These are phyloP conservation scores for Gobiocypris rarus DNA, from an alignment of 2,113 vertebrate genomes.

Conservation along the genomic window DNA sequence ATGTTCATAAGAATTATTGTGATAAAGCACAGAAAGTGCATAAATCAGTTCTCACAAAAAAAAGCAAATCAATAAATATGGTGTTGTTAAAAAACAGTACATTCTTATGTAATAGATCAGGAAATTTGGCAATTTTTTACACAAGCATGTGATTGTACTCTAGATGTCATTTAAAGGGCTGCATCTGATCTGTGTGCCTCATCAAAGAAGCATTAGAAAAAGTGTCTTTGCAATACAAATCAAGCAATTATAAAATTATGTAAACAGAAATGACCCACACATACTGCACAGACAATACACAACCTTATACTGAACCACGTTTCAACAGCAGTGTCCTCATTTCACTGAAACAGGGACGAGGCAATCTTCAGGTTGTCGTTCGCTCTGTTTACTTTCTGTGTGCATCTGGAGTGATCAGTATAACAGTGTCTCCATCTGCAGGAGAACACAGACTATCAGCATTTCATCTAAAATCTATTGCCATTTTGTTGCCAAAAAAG, in stretches of 20 bases:
- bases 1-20: neutral
- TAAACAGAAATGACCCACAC: constrained; percentile 35
- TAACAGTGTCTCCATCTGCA: constrained; percentile 62
- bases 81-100: neutral
- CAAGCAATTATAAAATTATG: neutral
- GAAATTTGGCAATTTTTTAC: neutral
- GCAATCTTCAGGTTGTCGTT: neutral
- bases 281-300: constrained; percentile 12
- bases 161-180: neutral
- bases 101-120: neutral
- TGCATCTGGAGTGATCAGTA: constrained; percentile 60
- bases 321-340: neutral
- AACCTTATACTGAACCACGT: neutral
- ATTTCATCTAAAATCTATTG: neutral
- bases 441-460: neutral
- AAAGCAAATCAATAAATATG: neutral
- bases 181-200: no score
- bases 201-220: neutral
- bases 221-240: constrained; percentile 49
- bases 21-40: neutral
- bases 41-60: neutral
- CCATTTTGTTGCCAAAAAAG: neutral
- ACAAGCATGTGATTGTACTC: neutral
- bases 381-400: constrained; percentile 36
- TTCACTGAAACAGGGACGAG: neutral